Base-by-base conservation (phyloP, 2,113 vertebrate genomes). In the Otocyon megalotis region DNA sequence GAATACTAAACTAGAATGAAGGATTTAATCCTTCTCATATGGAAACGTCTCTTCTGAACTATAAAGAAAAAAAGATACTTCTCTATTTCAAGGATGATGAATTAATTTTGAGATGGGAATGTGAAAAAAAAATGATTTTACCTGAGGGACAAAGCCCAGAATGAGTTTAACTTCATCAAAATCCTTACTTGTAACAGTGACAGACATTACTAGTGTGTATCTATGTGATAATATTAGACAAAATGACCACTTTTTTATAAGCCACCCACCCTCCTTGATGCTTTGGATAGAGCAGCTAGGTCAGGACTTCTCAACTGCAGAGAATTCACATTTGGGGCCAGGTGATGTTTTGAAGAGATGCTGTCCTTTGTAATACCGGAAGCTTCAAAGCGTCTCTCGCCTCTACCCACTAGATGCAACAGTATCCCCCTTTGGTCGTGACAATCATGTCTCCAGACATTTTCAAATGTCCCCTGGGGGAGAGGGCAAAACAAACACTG, bases 1-100 rank as follows among this genome's bases (percentile, higher is more conserved):
- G 93, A 97, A 93, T 92, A 87, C 95, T 97, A 83, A 94, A 90
- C 69, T 93, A 88, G 65, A 96, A 84, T 87, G 63, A 95, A 93
- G 67, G 43, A 84, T 90, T 93, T 93, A 97, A 93, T 96, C 82
- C 89, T 77, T 95, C 58, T 93, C 87, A 96, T 91, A 79, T 50
- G 62, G 74, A 92, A 88, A 88, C 56, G 35, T 87, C 19, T 93
- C 62, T 96, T 97, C 93, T 93, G 86, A 97, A 96, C 79, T 89
- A 93, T 22, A 63, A 93, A 92, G 63, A 54, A 88, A 88, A 91
- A 92, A 92, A 81, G 30, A 76, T 56, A 90, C 17, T 80, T 67
- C n/a, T 96, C 58, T 90, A 8, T 88, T 96, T 90, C 60, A 72
- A 91, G 79, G 10, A 91, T 71, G 60, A 93, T 92, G 32, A 84